Evolutionary conservation across 1,140 invertebrate genomes (phyloP).

Genomic region (Eriocheir sinensis): DNA sequence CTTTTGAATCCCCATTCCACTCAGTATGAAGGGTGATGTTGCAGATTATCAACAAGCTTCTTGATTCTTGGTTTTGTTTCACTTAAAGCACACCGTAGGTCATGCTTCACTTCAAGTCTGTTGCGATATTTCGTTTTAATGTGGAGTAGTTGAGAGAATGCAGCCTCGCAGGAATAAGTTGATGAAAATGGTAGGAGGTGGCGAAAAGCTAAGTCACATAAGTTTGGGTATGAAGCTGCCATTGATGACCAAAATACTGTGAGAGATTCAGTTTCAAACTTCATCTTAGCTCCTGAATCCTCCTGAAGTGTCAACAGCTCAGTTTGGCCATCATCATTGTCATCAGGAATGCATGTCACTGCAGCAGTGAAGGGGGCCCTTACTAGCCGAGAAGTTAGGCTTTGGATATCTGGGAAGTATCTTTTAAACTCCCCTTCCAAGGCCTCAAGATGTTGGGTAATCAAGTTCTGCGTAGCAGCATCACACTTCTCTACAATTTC

Average conservation of each 20-base stretch:
- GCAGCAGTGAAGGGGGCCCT: too few relatives aligned
- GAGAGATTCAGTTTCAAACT: constrained; percentile 37
- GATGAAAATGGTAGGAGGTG: constrained; percentile 60
- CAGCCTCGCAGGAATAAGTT: constrained; percentile 59
- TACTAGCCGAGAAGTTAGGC: too few relatives aligned
- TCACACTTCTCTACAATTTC: constrained; percentile 52
- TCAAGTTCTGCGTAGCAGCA: constrained; percentile 45
- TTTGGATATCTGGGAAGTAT: too few relatives aligned
- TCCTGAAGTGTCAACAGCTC: too few relatives aligned
- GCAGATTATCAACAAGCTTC: constrained; percentile 45
- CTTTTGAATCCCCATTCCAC: constrained; percentile 59
- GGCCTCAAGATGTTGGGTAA: constrained; percentile 43
- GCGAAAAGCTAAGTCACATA: constrained; percentile 29
- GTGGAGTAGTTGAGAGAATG: constrained; percentile 45
- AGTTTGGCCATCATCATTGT: constrained; percentile 45
- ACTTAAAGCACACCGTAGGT: constrained; percentile 37
- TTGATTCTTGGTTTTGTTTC: constrained; percentile 48
- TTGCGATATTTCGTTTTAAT: constrained; percentile 42
- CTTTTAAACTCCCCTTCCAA: too few relatives aligned
- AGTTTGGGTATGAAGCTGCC: constrained; percentile 58
- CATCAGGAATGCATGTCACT: constrained; percentile 50
- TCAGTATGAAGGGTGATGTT: constrained; percentile 39
- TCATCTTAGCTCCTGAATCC: too few relatives aligned
- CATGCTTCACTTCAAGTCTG: too few relatives aligned
- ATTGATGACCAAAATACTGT: constrained; percentile 62